A percentile compares a stretch with the other conserved stretches of the same genome.
Conservation (phyloP, 2,113 vertebrate species). For the Catharus bicknelli region DNA sequence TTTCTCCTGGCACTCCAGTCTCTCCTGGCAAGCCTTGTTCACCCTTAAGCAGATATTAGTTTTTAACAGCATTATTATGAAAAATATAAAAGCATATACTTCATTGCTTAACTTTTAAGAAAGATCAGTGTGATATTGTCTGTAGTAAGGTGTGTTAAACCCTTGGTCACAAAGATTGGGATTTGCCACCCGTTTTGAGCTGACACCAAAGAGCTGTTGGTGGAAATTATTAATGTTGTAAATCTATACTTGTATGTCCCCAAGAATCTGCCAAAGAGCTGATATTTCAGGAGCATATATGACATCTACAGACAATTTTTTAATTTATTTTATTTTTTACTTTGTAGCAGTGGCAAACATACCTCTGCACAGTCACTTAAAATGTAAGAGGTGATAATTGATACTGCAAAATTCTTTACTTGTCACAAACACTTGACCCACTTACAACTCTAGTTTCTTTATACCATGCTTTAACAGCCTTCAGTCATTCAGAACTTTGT, state of each 20-base stretch:
- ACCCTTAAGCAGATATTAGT: conserved; percentile 59
- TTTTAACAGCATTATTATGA: neutral
- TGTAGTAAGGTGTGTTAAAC: neutral
- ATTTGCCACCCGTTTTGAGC: neutral
- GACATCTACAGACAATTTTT: neutral
- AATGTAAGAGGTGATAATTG: neutral
- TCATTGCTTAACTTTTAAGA: neutral
- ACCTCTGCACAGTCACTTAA: neutral
- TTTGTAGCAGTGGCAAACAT: neutral
- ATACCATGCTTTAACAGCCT: neutral
- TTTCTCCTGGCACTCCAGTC: conserved; percentile 81
- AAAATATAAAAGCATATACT: neutral
- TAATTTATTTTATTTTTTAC: neutral
- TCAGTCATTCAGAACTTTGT: neutral
- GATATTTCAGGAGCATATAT: neutral
- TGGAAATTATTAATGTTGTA: neutral
- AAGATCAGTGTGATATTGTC: neutral
- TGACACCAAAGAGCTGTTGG: neutral
- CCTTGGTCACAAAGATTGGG: neutral
- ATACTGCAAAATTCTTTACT: neutral
- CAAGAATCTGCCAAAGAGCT: neutral
- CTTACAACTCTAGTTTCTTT: neutral
- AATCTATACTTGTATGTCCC: neutral
- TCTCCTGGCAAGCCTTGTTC: conserved; percentile 87
- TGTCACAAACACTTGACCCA: neutral